A percentile compares a stretch with the other conserved stretches of the same genome.
These are phyloP conservation scores for Masnerella sp. DNA, from an alignment of 2,888 invertebrate genomes.

Conservation along the genomic window DNA sequence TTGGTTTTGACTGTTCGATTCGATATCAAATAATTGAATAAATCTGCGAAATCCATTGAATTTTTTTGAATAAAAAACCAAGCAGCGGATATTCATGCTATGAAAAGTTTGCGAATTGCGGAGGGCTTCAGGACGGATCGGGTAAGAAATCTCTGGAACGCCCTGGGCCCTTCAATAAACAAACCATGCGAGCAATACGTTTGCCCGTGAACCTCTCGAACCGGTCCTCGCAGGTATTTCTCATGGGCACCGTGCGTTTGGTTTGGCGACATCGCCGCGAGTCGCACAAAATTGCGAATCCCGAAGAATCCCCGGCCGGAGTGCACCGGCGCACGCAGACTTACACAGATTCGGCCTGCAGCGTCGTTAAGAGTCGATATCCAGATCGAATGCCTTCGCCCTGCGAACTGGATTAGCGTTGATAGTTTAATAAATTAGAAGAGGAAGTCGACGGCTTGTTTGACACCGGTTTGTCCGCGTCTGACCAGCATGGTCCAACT, in stretches of 20 bases:
- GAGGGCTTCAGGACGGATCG: slow-evolving; percentile 22
- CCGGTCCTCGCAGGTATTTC: slow-evolving; percentile 51
- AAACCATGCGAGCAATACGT: slow-evolving; percentile 45
- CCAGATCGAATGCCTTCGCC: slow-evolving; percentile 8
- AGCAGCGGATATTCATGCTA: too few relatives aligned
- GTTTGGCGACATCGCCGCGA: slow-evolving; percentile 24
- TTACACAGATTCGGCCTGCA: slow-evolving; percentile 8
- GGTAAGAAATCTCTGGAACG: slow-evolving; percentile 51
- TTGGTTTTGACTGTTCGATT: too few relatives aligned
- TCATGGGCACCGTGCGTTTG: slow-evolving; percentile 42
- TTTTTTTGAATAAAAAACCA: too few relatives aligned
- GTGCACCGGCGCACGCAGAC: slow-evolving; percentile 5
- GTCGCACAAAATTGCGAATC: slow-evolving; percentile 42
- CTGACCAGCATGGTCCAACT: slow-evolving; percentile 21
- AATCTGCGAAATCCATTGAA: too few relatives aligned
- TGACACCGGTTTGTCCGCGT: slow-evolving; percentile 31
- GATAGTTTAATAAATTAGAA: slow-evolving; percentile 44
- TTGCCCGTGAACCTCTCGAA: slow-evolving; percentile 31
- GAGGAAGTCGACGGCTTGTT: slow-evolving; percentile 34
- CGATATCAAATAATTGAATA: too few relatives aligned
- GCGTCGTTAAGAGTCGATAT: slow-evolving; percentile 11
- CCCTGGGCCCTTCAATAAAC: slow-evolving; percentile 50
- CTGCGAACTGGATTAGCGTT: slow-evolving; percentile 18
- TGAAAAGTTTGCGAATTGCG: too few relatives aligned
- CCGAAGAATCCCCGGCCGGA: slow-evolving; percentile 21